Evolutionary conservation across 2,888 invertebrate species (phyloP).

Genomic region (Drosophila eohydei): DNA sequence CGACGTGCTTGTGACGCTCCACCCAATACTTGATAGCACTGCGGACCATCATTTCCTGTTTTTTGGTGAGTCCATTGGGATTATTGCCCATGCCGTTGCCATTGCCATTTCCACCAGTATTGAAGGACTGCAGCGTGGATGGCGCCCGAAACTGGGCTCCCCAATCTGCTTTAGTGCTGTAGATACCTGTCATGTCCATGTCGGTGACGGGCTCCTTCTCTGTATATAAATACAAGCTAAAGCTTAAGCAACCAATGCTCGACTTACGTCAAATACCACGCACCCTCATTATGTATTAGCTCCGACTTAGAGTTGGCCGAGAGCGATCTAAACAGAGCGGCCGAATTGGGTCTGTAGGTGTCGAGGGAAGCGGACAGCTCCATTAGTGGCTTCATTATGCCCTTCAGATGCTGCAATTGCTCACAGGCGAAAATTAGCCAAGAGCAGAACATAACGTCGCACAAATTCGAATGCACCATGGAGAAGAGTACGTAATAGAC

Average conservation of each 20-base stretch:
- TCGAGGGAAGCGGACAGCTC: constrained; percentile 93
- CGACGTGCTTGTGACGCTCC: constrained; percentile 94
- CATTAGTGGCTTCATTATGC: constrained; percentile 94
- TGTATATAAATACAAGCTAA: constrained; percentile 50
- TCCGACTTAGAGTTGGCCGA: constrained; percentile 85
- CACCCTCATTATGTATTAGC: constrained; percentile 84
- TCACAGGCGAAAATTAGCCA: constrained; percentile 95
- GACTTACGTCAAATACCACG: constrained; percentile 15
- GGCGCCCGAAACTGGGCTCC: constrained; percentile 90
- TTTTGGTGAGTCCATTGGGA: constrained; percentile 92
- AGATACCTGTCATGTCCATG: constrained; percentile 90
- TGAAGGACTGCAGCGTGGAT: constrained; percentile 88
- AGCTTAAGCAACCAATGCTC: constrained; percentile 17
- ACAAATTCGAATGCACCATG: constrained; percentile 87
- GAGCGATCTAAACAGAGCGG: constrained; percentile 88
- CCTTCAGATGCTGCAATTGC: constrained; percentile 93
- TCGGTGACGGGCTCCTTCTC: constrained; percentile 86
- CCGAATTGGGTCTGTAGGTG: constrained; percentile 90
- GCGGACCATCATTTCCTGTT: constrained; percentile 93
- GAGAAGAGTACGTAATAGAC: constrained; percentile 89
- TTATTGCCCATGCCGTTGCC: constrained; percentile 86
- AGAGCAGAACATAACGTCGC: constrained; percentile 92
- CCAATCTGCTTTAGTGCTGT: constrained; percentile 91
- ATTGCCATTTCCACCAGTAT: constrained; percentile 77
- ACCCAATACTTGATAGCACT: constrained; percentile 96